Evolutionary conservation across 1,140 invertebrate species (phyloP).

Genomic region (Drosophila sulfurigaster): DNA sequence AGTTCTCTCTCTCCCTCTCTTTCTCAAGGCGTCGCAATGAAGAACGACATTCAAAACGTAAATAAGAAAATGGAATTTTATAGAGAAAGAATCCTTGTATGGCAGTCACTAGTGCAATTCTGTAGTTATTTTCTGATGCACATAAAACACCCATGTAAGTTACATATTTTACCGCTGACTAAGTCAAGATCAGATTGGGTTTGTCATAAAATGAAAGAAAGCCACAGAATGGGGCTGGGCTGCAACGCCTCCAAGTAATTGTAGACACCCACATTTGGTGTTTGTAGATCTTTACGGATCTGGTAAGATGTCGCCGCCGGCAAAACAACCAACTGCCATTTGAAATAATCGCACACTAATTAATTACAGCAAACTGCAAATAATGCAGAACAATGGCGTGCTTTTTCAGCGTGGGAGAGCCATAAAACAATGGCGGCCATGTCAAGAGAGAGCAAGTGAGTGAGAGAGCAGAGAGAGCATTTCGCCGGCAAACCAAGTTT

Average conservation of each 20-base stretch:
- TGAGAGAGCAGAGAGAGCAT: conserved; percentile 37
- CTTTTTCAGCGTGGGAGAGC: conserved; percentile 35
- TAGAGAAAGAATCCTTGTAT: neutral
- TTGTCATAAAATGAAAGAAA: conserved; percentile 31
- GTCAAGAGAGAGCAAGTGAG: conserved; percentile 1
- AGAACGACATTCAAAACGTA: neutral
- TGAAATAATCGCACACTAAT: conserved; percentile 43
- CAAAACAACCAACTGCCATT: conserved; percentile 34
- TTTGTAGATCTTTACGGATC: conserved; percentile 11
- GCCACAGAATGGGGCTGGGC: conserved; percentile 17
- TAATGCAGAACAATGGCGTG: conserved; percentile 73
- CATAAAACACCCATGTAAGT: neutral
- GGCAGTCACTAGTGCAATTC: neutral
- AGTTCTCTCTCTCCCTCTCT: conserved; percentile 9
- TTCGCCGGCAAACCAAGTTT: conserved; percentile 52
- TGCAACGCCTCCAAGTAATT: conserved; percentile 31
- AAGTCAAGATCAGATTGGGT: conserved; percentile 18
- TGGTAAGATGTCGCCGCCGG: conserved; percentile 12
- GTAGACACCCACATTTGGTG: conserved; percentile 28
- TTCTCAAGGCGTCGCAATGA: neutral
- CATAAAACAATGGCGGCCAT: conserved; percentile 24
- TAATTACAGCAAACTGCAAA: conserved; percentile 67
- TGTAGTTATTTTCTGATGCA: neutral
- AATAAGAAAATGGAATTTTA: neutral
- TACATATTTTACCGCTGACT: conserved; percentile 18